Evolutionary conservation across 1,140 invertebrate species (phyloP), one percentile per base, ranked within the genome.

Genomic region (Melitaea cinxia): DNA sequence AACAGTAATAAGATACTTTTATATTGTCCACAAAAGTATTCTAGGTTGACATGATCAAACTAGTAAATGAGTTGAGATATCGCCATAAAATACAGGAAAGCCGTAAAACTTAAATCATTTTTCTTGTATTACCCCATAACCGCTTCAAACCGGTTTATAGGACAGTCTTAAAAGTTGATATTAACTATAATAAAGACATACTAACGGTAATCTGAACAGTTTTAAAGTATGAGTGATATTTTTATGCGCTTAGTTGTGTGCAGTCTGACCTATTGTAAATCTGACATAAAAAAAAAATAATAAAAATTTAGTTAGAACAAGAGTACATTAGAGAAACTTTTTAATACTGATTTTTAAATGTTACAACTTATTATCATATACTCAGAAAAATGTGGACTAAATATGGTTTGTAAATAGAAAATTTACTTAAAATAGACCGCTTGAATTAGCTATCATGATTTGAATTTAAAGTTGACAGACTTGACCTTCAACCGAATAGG

Each of bases 81-180:
- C 30, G 26, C 7, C 26, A 4, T 33, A 10, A 33, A 33, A 4
- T 6, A 33, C 30, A n/a, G n/a, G 9, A 14, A n/a, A 21, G 17
- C n/a, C 19, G 10, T 47, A 47, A 21, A 47, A 23, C 42, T 47
- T 23, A 23, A 4, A 3, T 3, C 7, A 24, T 47, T 23, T 23
- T 21, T 17, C 42, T 47, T 47, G 2, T 21, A 47, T 47, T 21
- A 23, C 42, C 6, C 19, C 15, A 47, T 47, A 47, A 47, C 42
- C 9, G 17, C 19, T 21, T 21, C 21, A 4, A 23, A 21, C 12
- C 2, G 21, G 42, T 21, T 47, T 47, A 14, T 17, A 12, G 10
- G 42, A 47, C 23, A 47, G 42, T 14, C 19, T 21, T 47, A 1
- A 47, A 47, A 47, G 42, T 12, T 47, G 14, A 23, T 47, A 15